Base-by-base conservation (phyloP, 1,140 invertebrate species). In the Tetraneura akinire region DNA sequence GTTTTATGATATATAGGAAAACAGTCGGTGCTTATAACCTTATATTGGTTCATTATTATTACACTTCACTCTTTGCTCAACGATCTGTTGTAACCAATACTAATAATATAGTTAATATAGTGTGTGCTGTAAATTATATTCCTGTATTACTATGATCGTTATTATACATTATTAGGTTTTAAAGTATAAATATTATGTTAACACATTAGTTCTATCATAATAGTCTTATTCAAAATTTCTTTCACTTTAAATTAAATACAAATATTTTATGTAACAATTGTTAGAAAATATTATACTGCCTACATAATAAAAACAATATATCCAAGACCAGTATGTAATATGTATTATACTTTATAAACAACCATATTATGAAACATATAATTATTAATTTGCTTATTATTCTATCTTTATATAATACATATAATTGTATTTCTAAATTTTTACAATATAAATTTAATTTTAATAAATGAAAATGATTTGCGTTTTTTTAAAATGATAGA, bases 151-250 rank as follows among this genome's bases (percentile, higher is more conserved):
- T 13, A 68, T 47, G 45, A 68, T 26, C 6, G 14, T 26, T 68
- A 45, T 21, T 68, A 37, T 68, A 47, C n/a, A 42, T 32, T 45
- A 68, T 45, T 68, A 68, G 66, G 13, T 68, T 26, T 49, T 51
- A 51, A 49, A 71, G 68, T 71, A 71, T 45, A 71, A 68, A 53
- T 51, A 49, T 71, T 49, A 71, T 71, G 10, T 51, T 71, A 18
- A 71, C 68, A 71, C 16, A 71, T 49, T 51, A 51, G 16, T 71
- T 49, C 3, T 11, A n/a, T 71, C 26, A 68, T 68, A 47, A 68
- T 68, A 68, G 32, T 10, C 23, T 51, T 71, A 26, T 51, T 51
- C 49, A 47, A 16, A 51, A 32, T 51, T 18, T 29, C 13, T 23
- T 21, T 1, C 21, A 29, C 16, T 37, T 37, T 37, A 13, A 68